Conservation (phyloP, 2,888 invertebrate species). For the Pheosia tremula region DNA sequence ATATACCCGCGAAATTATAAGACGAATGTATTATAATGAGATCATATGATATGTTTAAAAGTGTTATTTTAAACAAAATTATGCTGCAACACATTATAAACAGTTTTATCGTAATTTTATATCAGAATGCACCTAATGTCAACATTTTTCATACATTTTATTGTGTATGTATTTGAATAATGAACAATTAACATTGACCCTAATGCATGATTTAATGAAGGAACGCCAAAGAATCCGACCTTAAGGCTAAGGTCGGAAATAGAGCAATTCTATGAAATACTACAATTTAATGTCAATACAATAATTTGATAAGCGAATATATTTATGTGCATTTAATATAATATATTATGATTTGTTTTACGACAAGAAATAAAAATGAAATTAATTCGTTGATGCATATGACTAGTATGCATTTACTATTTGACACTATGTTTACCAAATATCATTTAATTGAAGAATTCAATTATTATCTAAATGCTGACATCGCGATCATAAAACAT, state of each 20-base stretch:
- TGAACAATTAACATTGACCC: constrained; percentile 20
- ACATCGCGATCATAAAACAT: too few species aligned
- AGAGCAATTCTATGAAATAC: background rate
- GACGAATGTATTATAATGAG: background rate
- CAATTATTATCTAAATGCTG: too few species aligned
- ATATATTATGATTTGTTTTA: too few species aligned
- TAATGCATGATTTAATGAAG: constrained; percentile 7
- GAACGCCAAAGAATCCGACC: constrained; percentile 1
- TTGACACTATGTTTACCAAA: too few species aligned
- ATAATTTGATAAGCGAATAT: too few species aligned
- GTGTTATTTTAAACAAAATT: background rate
- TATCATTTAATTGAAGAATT: too few species aligned
- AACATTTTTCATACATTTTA: background rate
- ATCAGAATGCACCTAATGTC: background rate
- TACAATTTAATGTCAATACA: too few species aligned
- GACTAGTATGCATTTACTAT: too few species aligned
- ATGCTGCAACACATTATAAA: background rate
- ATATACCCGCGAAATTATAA: background rate
- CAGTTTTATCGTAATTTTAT: background rate
- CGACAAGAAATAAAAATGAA: too few species aligned
- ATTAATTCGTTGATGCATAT: too few species aligned
- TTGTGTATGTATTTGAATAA: background rate
- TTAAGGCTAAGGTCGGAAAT: background rate
- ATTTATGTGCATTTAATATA: too few species aligned
- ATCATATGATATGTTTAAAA: background rate